Conservation (phyloP, 2,113 vertebrate species). For the Lota lota region DNA sequence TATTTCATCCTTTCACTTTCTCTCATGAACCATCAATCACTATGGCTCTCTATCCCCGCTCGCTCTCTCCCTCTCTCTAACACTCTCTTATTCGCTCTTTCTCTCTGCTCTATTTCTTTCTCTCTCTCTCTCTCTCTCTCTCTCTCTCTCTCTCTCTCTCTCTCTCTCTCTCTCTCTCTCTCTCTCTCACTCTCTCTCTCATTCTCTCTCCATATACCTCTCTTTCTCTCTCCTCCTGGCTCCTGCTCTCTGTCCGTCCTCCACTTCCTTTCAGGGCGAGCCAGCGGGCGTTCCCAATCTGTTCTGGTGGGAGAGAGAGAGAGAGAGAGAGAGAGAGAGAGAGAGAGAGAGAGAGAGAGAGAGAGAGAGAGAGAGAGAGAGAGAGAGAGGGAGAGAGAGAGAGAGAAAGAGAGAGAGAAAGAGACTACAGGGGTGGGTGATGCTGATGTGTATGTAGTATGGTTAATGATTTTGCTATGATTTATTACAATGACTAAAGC, state of each 20-base stretch:
- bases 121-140: not conserved
- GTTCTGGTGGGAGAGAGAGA: slow-evolving; percentile 46
- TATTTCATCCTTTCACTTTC: not conserved
- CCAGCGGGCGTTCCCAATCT: slow-evolving; percentile 54
- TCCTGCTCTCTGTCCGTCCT: slow-evolving; percentile 33
- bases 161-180: not conserved
- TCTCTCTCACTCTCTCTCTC: slow-evolving; percentile 20
- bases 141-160: slow-evolving; percentile 34
- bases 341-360: slow-evolving; percentile 5
- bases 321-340: not conserved
- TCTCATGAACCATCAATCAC: not conserved
- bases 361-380: slow-evolving; percentile 2
- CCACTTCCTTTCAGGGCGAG: slow-evolving; percentile 40
- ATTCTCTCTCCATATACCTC: not conserved
- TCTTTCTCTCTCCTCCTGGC: slow-evolving; percentile 3
- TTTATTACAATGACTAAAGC: too few relatives aligned
- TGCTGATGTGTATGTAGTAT: not conserved
- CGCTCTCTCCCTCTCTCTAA: not conserved
- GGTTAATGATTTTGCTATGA: not conserved
- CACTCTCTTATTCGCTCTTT: not conserved
- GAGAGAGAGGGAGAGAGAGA: not conserved
- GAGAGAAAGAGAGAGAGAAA: not conserved
- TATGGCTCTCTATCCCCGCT: not conserved
- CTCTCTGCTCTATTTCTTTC: slow-evolving; percentile 24
- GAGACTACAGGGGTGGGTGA: not conserved